These are phyloP conservation scores for Scelioninae gen. 1 DNA, from an alignment of 2,888 invertebrate genomes.

Conservation along the genomic window DNA sequence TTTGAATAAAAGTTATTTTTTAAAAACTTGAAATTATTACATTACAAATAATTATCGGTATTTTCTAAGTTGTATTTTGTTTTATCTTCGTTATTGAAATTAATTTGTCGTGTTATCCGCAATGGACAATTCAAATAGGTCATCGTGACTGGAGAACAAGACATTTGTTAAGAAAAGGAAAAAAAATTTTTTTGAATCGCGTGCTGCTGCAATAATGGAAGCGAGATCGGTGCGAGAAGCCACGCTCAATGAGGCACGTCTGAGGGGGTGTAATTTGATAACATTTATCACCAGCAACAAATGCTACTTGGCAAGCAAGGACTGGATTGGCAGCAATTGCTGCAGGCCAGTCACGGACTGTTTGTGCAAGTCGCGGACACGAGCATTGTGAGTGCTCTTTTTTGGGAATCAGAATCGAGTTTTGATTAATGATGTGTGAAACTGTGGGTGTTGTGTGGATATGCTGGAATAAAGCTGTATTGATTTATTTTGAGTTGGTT, in stretches of 20 bases:
- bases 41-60: too few species aligned
- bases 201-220: conserved; percentile 71
- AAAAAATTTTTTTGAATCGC: too few species aligned
- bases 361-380: conserved; percentile 71
- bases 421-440: too few species aligned
- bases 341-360: conserved; percentile 74
- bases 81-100: conserved; percentile 1
- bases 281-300: conserved; percentile 82
- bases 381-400: conserved; percentile 76
- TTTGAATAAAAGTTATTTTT: too few species aligned
- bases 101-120: neutral
- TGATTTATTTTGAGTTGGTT: too few species aligned
- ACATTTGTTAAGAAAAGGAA: too few species aligned
- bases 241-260: conserved; percentile 77
- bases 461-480: too few species aligned
- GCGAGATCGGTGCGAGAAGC: conserved; percentile 74
- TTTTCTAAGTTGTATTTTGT: too few species aligned
- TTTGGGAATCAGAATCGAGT: neutral
- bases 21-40: too few species aligned
- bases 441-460: too few species aligned
- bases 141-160: too few species aligned
- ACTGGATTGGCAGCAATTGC: conserved; percentile 79
- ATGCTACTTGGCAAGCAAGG: conserved; percentile 79
- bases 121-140: too few species aligned
- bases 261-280: conserved; percentile 80